Percentiles rank a stretch among this genome's conserved stretches.
These are phyloP conservation scores for Callocephalon fimbriatum DNA, from an alignment of 2,113 vertebrate species.

Conservation along the genomic window DNA sequence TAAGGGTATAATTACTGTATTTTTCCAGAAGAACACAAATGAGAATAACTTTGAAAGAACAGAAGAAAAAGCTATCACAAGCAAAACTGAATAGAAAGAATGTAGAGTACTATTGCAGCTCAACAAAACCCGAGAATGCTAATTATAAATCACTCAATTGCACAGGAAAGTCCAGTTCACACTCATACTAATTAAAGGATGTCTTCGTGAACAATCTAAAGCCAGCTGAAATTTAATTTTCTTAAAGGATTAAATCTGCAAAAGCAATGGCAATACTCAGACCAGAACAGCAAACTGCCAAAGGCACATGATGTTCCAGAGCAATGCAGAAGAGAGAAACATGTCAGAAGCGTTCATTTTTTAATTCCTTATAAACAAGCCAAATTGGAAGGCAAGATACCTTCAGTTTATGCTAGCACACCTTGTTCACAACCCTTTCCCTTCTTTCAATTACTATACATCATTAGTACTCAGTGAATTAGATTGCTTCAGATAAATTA, in stretches of 20 bases:
- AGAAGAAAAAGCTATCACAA: neutral
- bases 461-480: neutral
- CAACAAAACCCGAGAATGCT: neutral
- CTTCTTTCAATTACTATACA: neutral
- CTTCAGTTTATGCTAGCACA: neutral
- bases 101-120: neutral
- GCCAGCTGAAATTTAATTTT: conserved; percentile 47
- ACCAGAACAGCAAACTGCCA: conserved; percentile 50
- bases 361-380: neutral
- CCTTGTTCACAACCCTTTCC: neutral
- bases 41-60: conserved; percentile 37
- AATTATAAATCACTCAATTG: conserved; percentile 32
- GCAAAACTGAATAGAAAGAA: conserved; percentile 15
- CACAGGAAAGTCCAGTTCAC: neutral
- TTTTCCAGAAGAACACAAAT: conserved; percentile 22
- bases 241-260: conserved; percentile 4
- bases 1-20: conserved; percentile 49
- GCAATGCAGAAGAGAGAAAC: conserved; percentile 1
- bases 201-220: conserved; percentile 3
- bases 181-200: conserved; percentile 18
- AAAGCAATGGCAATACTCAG: conserved; percentile 15
- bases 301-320: conserved; percentile 52
- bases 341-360: conserved; percentile 56
- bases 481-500: neutral
- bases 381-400: conserved; percentile 4